Percentiles rank a stretch among this genome's conserved stretches.
Evolutionary conservation across 2,797 vertebrate species (phyloP).

Genomic region (Hafferia zeledoni): DNA sequence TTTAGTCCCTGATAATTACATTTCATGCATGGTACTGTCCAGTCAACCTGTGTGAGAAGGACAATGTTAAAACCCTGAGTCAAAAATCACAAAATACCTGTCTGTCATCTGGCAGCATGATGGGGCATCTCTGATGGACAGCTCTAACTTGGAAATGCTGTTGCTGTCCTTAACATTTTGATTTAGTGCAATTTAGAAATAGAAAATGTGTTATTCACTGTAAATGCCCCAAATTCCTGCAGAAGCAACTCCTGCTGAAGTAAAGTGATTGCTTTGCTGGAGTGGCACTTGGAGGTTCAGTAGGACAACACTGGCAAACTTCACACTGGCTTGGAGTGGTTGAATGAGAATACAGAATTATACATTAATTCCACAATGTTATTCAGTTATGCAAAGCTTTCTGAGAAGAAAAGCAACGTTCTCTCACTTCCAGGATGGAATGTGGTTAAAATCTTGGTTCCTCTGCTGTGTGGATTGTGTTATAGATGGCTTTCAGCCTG

Average conservation of each 20-base stretch:
- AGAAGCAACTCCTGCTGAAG: background rate
- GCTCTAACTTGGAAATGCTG: background rate
- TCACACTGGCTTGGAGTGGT: background rate
- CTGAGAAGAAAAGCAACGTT: background rate
- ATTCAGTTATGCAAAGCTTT: background rate
- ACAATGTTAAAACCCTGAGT: background rate
- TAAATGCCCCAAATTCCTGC: background rate
- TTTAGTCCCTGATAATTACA: background rate
- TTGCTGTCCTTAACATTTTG: background rate
- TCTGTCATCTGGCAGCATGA: background rate
- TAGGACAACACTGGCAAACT: background rate
- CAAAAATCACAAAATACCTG: background rate
- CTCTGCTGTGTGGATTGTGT: background rate
- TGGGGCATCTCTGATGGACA: background rate
- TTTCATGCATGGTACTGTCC: rapidly evolving
- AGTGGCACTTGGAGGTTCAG: background rate
- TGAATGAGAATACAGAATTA: background rate
- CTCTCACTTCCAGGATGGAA: background rate
- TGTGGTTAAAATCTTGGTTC: background rate
- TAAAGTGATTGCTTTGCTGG: background rate
- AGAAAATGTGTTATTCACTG: background rate
- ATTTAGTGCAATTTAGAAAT: background rate
- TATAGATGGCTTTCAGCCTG: background rate
- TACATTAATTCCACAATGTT: background rate
- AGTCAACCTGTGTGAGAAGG: background rate